phyloP scores from a whole-genome alignment of 2,113 vertebrate genomes.

The Sialia sialis region DNA sequence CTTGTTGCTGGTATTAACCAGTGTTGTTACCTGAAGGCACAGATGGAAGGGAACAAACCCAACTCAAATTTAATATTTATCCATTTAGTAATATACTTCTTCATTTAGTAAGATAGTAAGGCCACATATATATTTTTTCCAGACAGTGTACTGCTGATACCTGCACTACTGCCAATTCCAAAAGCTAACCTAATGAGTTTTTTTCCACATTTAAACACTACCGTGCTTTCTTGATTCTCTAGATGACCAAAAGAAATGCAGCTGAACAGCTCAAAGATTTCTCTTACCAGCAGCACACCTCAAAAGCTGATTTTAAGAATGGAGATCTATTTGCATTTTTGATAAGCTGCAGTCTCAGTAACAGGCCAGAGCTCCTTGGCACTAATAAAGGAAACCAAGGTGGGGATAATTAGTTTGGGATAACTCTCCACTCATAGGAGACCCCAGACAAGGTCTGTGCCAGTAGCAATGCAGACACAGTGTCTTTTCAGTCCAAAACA shows the following conservation, averaged over 20 bases:
- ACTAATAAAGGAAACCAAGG: background rate
- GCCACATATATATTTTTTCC: background rate
- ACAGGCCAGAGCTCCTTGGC: background rate
- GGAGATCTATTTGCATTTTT: background rate
- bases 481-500: background rate
- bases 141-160: background rate
- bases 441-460: background rate
- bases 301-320: background rate
- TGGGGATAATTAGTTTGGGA: background rate
- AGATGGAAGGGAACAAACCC: background rate
- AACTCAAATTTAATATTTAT: background rate
- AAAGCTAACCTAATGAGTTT: background rate
- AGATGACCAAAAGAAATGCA: background rate
- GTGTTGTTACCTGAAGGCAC: constrained; percentile 86
- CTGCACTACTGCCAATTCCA: background rate
- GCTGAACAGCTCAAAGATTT: background rate
- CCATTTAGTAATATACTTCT: background rate
- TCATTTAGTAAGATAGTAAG: background rate
- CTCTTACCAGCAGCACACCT: background rate
- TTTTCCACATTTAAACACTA: background rate
- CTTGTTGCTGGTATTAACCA: constrained; percentile 98
- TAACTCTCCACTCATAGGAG: background rate
- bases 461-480: background rate
- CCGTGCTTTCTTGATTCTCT: background rate
- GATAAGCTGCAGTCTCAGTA: background rate